phyloP scores from a whole-genome alignment of 2,797 vertebrate species.

The Dicrostonyx torquatus region DNA sequence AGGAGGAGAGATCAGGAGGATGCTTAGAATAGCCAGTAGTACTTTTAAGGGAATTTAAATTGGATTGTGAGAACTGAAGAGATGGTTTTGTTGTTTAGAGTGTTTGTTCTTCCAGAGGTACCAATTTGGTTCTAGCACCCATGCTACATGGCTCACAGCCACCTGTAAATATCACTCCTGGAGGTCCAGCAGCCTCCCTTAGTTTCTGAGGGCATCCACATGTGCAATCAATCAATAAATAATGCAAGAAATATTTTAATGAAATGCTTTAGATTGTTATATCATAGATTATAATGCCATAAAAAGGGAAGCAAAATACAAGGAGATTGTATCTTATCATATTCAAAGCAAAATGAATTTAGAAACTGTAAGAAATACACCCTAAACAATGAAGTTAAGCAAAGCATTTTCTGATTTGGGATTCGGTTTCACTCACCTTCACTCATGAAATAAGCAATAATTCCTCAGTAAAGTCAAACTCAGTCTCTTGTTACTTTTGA shows the following conservation, averaged over 20 bases:
- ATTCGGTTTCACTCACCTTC: neutral
- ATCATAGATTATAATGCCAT: neutral
- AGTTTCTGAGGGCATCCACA: too few species aligned
- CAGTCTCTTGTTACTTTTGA: neutral
- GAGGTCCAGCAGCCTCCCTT: neutral
- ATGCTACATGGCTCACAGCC: neutral
- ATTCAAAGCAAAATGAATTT: neutral
- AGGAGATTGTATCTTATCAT: neutral
- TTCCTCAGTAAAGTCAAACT: neutral
- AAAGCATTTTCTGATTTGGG: neutral
- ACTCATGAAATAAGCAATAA: neutral
- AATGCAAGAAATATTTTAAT: neutral
- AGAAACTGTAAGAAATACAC: neutral
- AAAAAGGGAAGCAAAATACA: neutral
- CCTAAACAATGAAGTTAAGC: neutral
- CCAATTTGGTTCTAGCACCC: neutral
- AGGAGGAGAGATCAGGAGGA: neutral
- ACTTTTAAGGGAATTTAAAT: neutral
- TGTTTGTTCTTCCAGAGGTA: neutral
- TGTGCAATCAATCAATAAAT: neutral
- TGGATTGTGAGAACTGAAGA: neutral
- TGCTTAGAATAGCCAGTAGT: neutral
- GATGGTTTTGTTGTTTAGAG: neutral
- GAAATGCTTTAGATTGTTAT: neutral
- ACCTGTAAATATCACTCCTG: neutral